Conservation (phyloP, 2,797 vertebrate genomes). For the Siniperca scherzeri region DNA sequence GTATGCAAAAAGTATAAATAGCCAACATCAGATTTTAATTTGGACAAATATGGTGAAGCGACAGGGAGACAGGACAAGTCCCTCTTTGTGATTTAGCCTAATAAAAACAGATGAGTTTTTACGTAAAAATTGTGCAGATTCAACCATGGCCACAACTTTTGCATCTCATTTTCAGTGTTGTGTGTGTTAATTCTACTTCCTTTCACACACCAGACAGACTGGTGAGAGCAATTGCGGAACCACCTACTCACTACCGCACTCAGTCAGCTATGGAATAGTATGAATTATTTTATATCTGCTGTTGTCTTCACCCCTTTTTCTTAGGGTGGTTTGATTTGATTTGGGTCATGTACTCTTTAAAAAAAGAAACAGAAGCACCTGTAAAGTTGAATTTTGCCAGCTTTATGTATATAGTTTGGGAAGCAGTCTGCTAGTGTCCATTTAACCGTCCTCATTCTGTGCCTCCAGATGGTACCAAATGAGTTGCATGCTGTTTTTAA, state of each 20-base stretch:
- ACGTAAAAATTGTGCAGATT: not conserved
- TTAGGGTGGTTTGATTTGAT: not conserved
- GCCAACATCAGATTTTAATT: slow-evolving; percentile 21
- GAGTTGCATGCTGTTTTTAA: slow-evolving; percentile 33
- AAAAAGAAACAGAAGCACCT: not conserved
- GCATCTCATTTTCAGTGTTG: slow-evolving; percentile 8
- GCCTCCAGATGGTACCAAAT: slow-evolving; percentile 24
- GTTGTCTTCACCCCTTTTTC: not conserved
- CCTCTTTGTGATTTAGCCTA: not conserved
- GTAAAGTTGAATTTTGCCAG: not conserved
- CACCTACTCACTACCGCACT: slow-evolving; percentile 43
- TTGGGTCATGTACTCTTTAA: slow-evolving; percentile 21
- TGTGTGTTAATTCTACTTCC: slow-evolving; percentile 54
- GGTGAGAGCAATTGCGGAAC: slow-evolving; percentile 35
- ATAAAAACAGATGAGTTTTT: not conserved
- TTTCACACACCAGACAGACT: slow-evolving; percentile 47
- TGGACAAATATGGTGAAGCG: not conserved
- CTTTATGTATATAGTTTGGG: slow-evolving; percentile 6
- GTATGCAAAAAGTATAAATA: slow-evolving; percentile 28
- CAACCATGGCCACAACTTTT: not conserved
- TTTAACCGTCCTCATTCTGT: slow-evolving; percentile 21
- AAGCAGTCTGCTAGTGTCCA: slow-evolving; percentile 20
- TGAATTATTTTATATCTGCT: slow-evolving; percentile 6
- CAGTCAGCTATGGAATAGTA: slow-evolving; percentile 7
- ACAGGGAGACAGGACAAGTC: not conserved